Base-by-base conservation (phyloP, 92 coral and sea anemone species). In the Pocillopora grandis region DNA sequence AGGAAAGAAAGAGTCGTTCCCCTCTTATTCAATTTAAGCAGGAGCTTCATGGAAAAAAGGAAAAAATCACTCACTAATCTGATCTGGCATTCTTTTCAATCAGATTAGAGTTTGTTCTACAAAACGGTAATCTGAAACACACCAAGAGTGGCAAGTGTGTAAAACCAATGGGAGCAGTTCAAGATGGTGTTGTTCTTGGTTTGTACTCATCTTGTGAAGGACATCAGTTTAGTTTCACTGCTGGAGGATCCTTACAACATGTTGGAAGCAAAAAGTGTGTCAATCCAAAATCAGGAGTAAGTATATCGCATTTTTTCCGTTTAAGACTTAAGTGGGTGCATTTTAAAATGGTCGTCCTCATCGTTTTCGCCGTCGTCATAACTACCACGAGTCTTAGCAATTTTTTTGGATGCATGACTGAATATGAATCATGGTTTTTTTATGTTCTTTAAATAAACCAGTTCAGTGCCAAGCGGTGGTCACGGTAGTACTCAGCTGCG, bases 191-290 rank as follows among this genome's bases (percentile, higher is more conserved):
- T 10, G 77, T 65, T 5, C 92, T 96, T 52, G 99, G 98, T n/a
- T 85, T 96, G 69, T 94, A 86, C 78, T 75, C 89, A 61, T 57
- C 85, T 13, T 96, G 99, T 58, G 84, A 10, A 6, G 97, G 95
- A 21, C 90, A 92, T 81, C 89, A 94, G 87, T 96, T 96, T 86
- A 92, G 95, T 61, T 94, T 96, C 80, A 96, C 99, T 0, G 82
- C 91, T 75, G 95, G 95, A 63, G 99, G 99, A 19, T 96, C 99
- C 14, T 61, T 96, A 52, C 98, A 94, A 73, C 99, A 96, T 72
- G 78, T 96, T 65, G 91, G 91, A 31, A 96, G 99, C 72, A 90
- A 92, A 83, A 96, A 94, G 80, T 96, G 99, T 76, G 88, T 94
- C 82, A 92, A 91, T 52, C 86, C 98, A n/a, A 64, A 84, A 48